phyloP scores from a whole-genome alignment of 2,113 vertebrate species.

The Lota lota region DNA sequence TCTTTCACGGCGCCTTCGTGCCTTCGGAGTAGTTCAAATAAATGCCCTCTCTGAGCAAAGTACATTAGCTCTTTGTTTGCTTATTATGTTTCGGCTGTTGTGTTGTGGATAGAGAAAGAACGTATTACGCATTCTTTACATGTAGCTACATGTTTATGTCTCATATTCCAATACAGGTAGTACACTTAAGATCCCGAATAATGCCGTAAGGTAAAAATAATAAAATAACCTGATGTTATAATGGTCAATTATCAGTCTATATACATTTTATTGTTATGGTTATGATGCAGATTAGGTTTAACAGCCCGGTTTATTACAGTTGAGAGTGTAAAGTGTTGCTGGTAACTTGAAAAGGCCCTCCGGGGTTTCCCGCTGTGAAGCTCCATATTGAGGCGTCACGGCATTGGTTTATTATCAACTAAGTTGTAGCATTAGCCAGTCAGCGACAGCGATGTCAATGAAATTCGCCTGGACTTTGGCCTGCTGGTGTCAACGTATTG shows the following conservation, averaged over 20 bases:
- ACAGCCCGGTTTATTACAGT: conserved; percentile 55
- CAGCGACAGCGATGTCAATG: conserved; percentile 15
- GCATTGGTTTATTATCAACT: conserved; percentile 36
- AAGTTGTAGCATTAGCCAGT: conserved; percentile 31
- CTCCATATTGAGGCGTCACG: conserved; percentile 33
- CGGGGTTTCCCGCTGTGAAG: conserved; percentile 27
- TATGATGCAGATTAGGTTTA: conserved; percentile 62
- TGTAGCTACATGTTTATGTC: not conserved
- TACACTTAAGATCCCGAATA: too few relatives aligned
- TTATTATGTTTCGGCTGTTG: conserved; percentile 27
- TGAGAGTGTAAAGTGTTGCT: conserved; percentile 8
- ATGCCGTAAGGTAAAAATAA: too few relatives aligned
- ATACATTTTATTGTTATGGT: conserved; percentile 42
- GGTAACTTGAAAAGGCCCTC: conserved; percentile 35
- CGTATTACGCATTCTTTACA: not conserved
- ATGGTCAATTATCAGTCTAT: not conserved
- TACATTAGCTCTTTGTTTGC: conserved; percentile 48
- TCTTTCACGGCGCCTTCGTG: conserved; percentile 30
- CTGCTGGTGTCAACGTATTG: conserved; percentile 25
- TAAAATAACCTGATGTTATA: too few relatives aligned
- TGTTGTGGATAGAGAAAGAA: not conserved
- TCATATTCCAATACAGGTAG: too few relatives aligned
- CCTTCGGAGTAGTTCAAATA: conserved; percentile 50
- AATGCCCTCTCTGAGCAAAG: conserved; percentile 18
- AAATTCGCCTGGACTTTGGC: conserved; percentile 51